Evolutionary conservation across 2,888 invertebrate species (phyloP), one percentile per base, ranked within the genome.

Genomic region (Dione vanillae): DNA sequence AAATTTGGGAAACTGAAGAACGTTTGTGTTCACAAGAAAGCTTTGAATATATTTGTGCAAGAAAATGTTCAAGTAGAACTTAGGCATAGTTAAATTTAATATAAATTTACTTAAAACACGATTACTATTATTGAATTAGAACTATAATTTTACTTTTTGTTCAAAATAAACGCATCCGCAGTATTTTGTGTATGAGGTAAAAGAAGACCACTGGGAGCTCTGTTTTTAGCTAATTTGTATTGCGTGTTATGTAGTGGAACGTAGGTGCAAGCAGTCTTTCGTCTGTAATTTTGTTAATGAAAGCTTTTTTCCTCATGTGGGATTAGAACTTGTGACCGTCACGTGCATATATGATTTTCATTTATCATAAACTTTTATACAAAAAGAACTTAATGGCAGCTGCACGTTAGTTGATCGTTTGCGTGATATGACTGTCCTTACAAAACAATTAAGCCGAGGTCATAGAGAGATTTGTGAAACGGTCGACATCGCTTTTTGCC

Each of bases 401-500:
- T 91, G 92, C 86, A 83, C 56, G 83, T 84, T 83, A 84, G 79
- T 73, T 80, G 78, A 90, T 90, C 83, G 87, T 82, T 77, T 73
- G 75, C 75, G 77, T 84, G 91, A 91, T 92, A 90, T 81, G 76
- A 77, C 79, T 87, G 91, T 91, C 91, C 90, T 91, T 83, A 88
- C 89, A 85, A 89, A 91, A 90, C 91, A 91, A 92, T 92, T 89
- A 90, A 83, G 83, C 83, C 82, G 83, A 82, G 82, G 82, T 83
- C 70, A 70, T 59, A 59, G 77, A 78, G 81, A 84, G 88, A 88
- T 87, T 90, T 89, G 85, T 83, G 85, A 85, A 90, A 88, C 83
- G 75, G 78, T 77, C 83, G 83, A 82, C 56, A 5, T 16, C 40
- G 37, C 7, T 37, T 85, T 85, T 78, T 74, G 77, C 79, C 78